Percentiles rank a stretch among this genome's conserved stretches.
Conservation (phyloP, 2,888 invertebrate species). For the Tipula lateralis region DNA sequence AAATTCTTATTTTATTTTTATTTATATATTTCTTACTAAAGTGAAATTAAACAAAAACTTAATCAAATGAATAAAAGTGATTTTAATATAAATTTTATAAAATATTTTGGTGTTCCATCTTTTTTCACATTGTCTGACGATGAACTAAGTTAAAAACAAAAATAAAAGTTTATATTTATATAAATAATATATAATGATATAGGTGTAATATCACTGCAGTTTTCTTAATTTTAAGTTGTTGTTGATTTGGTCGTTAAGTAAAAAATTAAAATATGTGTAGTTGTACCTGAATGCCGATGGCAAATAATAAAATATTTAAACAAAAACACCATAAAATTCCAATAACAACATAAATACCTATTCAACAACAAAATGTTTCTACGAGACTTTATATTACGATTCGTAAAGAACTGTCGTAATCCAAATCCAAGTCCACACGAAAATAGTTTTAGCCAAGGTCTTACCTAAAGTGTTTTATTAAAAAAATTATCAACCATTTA, state of each 20-base stretch:
- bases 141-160: slow-evolving; percentile 1
- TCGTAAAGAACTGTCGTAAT: slow-evolving; percentile 9
- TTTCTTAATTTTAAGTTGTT: background rate
- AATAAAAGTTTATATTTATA: background rate
- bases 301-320: background rate
- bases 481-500: background rate
- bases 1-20: background rate
- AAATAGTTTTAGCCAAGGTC: background rate
- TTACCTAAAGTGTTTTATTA: background rate
- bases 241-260: background rate
- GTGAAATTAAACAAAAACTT: background rate
- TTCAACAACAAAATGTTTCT: background rate
- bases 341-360: background rate
- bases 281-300: background rate
- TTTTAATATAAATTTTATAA: background rate
- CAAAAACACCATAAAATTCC: background rate
- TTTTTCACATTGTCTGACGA: slow-evolving; percentile 24
- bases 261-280: background rate
- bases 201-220: background rate
- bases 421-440: background rate
- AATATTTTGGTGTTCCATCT: slow-evolving; percentile 19
- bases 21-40: background rate
- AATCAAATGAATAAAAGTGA: slow-evolving; percentile 24
- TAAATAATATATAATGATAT: background rate
- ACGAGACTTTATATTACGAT: slow-evolving; percentile 25